phyloP scores from a whole-genome alignment of 2,113 vertebrate species.

The Lynx canadensis region DNA sequence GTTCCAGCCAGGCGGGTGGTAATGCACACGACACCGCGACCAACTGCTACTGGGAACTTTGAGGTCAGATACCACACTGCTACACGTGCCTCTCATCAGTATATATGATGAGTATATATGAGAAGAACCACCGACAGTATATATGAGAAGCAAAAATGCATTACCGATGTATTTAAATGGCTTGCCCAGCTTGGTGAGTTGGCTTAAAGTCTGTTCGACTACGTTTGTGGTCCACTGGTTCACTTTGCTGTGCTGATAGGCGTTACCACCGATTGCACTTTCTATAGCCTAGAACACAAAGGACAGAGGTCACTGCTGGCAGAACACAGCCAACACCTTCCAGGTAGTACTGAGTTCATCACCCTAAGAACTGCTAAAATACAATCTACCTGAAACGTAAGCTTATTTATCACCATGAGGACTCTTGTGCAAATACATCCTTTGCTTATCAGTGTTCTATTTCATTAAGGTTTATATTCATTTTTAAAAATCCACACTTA shows the following conservation, averaged over 20 bases:
- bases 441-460: background rate
- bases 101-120: background rate
- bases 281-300: constrained; percentile 89
- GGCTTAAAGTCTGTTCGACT: constrained; percentile 94
- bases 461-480: background rate
- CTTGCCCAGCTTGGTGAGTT: constrained; percentile 96
- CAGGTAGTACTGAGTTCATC: fast-evolving
- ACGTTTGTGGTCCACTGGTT: constrained; percentile 94
- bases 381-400: background rate
- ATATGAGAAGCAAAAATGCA: background rate
- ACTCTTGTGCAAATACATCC: background rate
- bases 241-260: constrained; percentile 95
- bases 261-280: constrained; percentile 91
- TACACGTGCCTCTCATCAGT: background rate
- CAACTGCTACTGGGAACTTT: fast-evolving
- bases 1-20: background rate
- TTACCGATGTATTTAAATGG: constrained; percentile 98
- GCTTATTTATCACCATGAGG: fast-evolving
- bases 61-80: background rate
- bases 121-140: background rate
- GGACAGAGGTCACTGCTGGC: background rate
- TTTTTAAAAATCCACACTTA: background rate
- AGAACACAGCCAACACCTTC: background rate
- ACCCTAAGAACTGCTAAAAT: background rate
- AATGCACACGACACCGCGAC: fast-evolving